Base-by-base conservation (phyloP, 2,113 vertebrate species). In the Ranitomeya variabilis region DNA sequence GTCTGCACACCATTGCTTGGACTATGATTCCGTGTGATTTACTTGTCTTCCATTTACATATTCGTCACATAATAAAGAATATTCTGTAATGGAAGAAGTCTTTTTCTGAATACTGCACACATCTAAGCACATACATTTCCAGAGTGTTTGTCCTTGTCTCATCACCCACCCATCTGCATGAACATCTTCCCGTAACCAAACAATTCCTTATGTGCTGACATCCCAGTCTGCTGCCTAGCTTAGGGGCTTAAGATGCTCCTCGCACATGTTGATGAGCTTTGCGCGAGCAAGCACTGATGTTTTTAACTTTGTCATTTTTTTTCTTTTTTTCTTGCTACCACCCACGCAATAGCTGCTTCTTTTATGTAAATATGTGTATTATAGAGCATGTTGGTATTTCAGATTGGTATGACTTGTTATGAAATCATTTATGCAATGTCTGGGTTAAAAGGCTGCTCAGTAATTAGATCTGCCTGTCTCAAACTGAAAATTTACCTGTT, bases 171-270 rank as follows among this genome's bases (percentile, higher is more conserved):
- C 79, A 37, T 81, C 79, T 81, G 79, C 18, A 60, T 81, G 55
- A 81, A 81, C 79, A 81, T 81, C 79, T 81, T 45, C 57, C 26
- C 79, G 15, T 62, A 81, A 62, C 79, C 79, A 81, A 81, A 81
- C 79, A 81, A 81, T 81, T 81, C 79, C 79, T 81, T 81, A 62
- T 62, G 55, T 62, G 23, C 79, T 81, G 26, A 57, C 77, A 60
- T 80, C 78, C 23, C 78, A 59, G 54, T 81, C 26, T 81, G 79
- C 18, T 81, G 79, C 79, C 79, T 81, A 62, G 79, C 55, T 62
- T 31, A 31, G 57, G 45, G 79, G 79, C 57, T 62, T 81, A 81
- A 62, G 79, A 15, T 81, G 57, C 62, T 81, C 79, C 79, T 81
- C 79, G 57, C 55, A 81, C 55, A 81, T 81, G 57, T 31, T 60